Conservation (phyloP, 2,113 vertebrate genomes). For the Struthio camelus region DNA sequence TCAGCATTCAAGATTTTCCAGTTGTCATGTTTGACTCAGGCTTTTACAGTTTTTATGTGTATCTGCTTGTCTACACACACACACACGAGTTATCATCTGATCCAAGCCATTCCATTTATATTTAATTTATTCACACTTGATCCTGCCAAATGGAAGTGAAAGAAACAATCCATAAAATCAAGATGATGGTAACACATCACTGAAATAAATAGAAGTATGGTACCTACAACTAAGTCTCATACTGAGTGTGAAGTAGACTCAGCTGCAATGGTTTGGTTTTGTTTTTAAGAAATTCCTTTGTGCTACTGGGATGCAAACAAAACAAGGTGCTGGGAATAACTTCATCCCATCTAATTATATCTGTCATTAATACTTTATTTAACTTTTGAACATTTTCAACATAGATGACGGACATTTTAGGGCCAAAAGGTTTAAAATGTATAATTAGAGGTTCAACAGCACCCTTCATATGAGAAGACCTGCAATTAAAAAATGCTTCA, state of each 20-base stretch:
- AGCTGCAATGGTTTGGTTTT: not conserved
- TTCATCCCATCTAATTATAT: not conserved
- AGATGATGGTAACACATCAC: not conserved
- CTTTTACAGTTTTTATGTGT: not conserved
- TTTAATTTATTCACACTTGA: not conserved
- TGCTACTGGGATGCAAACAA: not conserved
- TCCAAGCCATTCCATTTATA: not conserved
- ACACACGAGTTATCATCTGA: no score
- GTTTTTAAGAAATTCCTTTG: not conserved
- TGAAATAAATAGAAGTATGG: not conserved
- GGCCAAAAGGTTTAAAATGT: not conserved
- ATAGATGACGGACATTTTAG: not conserved
- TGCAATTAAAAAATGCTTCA: not conserved
- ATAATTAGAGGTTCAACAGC: not conserved
- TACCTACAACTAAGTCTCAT: not conserved
- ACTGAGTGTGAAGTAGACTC: not conserved
- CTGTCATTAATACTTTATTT: not conserved
- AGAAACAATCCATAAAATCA: not conserved
- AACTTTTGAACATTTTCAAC: not conserved
- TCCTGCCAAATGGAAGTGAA: not conserved
- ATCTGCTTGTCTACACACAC: not conserved
- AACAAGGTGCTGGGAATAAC: not conserved
- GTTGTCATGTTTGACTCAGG: not conserved
- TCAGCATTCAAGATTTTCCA: not conserved
- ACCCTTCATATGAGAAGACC: not conserved